Conservation (phyloP, 2,888 invertebrate species). For the Macaria liturata region DNA sequence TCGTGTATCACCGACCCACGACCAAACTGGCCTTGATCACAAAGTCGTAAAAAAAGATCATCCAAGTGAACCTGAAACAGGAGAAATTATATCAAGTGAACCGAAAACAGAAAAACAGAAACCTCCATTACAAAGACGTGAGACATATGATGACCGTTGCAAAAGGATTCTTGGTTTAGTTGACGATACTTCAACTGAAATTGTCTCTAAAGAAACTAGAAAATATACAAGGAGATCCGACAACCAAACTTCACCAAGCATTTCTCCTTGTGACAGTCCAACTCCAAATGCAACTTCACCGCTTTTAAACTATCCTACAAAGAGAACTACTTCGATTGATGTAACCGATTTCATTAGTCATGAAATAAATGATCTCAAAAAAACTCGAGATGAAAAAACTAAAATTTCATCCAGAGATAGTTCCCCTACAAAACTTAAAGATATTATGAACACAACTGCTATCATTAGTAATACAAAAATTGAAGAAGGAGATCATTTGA, state of each 20-base stretch:
- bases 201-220: constrained; percentile 40
- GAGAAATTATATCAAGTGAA: constrained; percentile 37
- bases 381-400: constrained; percentile 27
- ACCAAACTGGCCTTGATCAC: constrained; percentile 48
- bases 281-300: constrained; percentile 45
- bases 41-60: constrained; percentile 58
- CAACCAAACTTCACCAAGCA: constrained; percentile 53
- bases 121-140: constrained; percentile 85
- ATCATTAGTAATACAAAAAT: constrained; percentile 26
- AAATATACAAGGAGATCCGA: constrained; percentile 37
- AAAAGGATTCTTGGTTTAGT: constrained; percentile 87
- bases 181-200: constrained; percentile 55
- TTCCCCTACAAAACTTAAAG: constrained; percentile 57
- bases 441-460: constrained; percentile 40
- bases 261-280: constrained; percentile 59
- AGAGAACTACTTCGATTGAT: constrained; percentile 35
- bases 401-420: constrained; percentile 40
- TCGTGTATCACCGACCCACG: constrained; percentile 62
- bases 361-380: constrained; percentile 46
- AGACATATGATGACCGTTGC: constrained; percentile 89
- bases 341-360: constrained; percentile 49
- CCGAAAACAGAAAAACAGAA: constrained; percentile 65
- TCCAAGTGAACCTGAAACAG: constrained; percentile 43
- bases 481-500: constrained; percentile 13
- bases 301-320: constrained; percentile 36